Percentiles rank a stretch among this genome's conserved stretches.
phyloP scores from a whole-genome alignment of 2,797 vertebrate genomes.

The Rhynchonycteris naso region DNA sequence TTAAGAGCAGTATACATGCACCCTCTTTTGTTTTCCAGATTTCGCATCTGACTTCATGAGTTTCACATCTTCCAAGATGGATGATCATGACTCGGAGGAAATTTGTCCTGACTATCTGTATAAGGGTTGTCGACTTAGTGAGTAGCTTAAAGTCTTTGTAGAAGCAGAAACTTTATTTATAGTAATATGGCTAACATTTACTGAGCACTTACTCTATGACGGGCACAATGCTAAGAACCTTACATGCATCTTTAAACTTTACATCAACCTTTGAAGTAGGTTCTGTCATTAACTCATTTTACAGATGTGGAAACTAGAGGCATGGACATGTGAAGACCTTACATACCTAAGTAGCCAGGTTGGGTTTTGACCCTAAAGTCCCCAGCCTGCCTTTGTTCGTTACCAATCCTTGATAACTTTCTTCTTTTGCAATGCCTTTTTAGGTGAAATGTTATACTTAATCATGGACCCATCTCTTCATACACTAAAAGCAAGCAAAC shows the following conservation, averaged over 20 bases:
- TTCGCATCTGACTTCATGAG: rapidly evolving
- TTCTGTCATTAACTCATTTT: not conserved
- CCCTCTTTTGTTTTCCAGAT: slow-evolving; percentile 48
- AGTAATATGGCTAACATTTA: not conserved
- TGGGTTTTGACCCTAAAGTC: not conserved
- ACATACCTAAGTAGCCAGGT: not conserved
- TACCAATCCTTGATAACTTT: not conserved
- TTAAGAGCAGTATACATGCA: rapidly evolving
- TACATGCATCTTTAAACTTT: not conserved
- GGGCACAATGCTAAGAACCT: not conserved
- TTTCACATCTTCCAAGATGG: not conserved
- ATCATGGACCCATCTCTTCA: not conserved
- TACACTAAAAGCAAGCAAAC: not conserved
- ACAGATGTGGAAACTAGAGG: not conserved
- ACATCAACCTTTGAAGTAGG: not conserved
- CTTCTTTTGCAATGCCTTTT: not conserved
- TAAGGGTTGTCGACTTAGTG: slow-evolving; percentile 38
- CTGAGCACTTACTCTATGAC: not conserved
- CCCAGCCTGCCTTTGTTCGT: not conserved
- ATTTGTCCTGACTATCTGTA: slow-evolving; percentile 70
- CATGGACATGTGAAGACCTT: not conserved
- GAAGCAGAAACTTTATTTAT: not conserved
- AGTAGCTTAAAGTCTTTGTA: slow-evolving; percentile 37
- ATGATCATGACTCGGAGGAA: not conserved
- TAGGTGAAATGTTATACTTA: not conserved